Evolutionary conservation across 2,888 invertebrate species (phyloP).

Genomic region (Acrobasis consociella): DNA sequence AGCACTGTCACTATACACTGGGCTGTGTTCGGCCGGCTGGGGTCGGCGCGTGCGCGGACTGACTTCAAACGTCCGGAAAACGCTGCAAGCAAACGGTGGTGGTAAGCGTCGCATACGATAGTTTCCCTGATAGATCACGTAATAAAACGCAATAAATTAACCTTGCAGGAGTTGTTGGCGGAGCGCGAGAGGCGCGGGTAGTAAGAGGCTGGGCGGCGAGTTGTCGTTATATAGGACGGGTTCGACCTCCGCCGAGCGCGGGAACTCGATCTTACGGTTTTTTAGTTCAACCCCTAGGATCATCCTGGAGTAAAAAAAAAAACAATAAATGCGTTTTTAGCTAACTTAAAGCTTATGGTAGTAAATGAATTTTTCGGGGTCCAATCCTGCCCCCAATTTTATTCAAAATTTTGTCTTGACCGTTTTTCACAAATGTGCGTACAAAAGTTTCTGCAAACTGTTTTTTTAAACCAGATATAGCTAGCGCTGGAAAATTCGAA

Average conservation of each 20-base stretch:
- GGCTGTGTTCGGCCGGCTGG: constrained; percentile 50
- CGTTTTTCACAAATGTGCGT: no score
- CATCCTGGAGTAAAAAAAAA: not conserved
- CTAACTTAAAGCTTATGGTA: no score
- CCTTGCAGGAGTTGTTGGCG: constrained; percentile 61
- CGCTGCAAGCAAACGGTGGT: constrained; percentile 68
- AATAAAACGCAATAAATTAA: constrained; percentile 61
- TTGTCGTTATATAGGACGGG: constrained; percentile 77
- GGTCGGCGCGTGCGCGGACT: constrained; percentile 61
- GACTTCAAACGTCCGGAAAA: constrained; percentile 50
- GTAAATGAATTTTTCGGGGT: no score
- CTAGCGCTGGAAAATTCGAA: no score
- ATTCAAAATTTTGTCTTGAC: no score
- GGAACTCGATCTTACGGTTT: constrained; percentile 44
- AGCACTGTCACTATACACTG: constrained; percentile 71
- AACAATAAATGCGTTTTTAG: no score
- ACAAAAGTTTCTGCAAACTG: no score
- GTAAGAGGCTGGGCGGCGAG: constrained; percentile 66
- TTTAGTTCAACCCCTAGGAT: not conserved
- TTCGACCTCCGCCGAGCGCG: constrained; percentile 68
- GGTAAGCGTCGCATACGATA: constrained; percentile 53
- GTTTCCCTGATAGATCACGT: constrained; percentile 52
- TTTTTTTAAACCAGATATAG: no score
- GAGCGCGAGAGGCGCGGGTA: constrained; percentile 66
- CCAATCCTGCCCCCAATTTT: no score